These are phyloP conservation scores for Oegoconia quadripuncta DNA, from an alignment of 2,888 invertebrate species.

Conservation along the genomic window DNA sequence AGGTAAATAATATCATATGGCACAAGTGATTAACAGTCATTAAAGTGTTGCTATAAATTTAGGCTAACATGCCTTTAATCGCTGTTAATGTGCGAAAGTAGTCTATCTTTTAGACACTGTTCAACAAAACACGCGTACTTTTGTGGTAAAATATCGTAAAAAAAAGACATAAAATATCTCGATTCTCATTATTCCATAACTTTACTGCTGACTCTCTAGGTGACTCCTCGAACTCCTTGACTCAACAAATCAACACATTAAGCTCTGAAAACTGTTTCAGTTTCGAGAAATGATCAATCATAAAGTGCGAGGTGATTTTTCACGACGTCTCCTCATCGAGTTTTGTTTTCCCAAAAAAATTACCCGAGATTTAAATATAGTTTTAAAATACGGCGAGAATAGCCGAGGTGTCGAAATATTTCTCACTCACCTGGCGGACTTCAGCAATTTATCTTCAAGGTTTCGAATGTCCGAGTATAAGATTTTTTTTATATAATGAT, in stretches of 20 bases:
- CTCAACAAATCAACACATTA: slow-evolving; percentile 70
- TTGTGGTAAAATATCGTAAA: too few relatives aligned
- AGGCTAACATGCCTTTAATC: too few relatives aligned
- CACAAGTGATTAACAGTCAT: too few relatives aligned
- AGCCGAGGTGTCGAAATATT: slow-evolving; percentile 55
- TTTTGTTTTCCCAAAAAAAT: slow-evolving; percentile 72
- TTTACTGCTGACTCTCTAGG: background rate
- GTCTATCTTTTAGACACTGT: too few relatives aligned
- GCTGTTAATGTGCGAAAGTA: too few relatives aligned
- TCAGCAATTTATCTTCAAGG: slow-evolving; percentile 34
- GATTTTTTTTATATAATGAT: too few relatives aligned
- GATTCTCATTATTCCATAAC: too few relatives aligned
- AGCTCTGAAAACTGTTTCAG: slow-evolving; percentile 47
- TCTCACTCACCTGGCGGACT: slow-evolving; percentile 56
- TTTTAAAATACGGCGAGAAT: slow-evolving; percentile 43
- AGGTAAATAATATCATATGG: too few relatives aligned
- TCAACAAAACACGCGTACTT: too few relatives aligned
- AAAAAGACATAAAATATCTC: too few relatives aligned
- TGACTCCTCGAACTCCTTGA: too few relatives aligned
- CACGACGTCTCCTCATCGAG: slow-evolving; percentile 48
- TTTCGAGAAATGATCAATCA: slow-evolving; percentile 77
- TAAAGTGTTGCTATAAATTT: too few relatives aligned
- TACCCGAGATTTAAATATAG: slow-evolving; percentile 59
- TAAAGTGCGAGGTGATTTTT: slow-evolving; percentile 72
- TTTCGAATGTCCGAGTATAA: slow-evolving; percentile 29